Evolutionary conservation across 2,113 vertebrate species (phyloP), one percentile per base, ranked within the genome.

Genomic region (Plestiodon gilberti): DNA sequence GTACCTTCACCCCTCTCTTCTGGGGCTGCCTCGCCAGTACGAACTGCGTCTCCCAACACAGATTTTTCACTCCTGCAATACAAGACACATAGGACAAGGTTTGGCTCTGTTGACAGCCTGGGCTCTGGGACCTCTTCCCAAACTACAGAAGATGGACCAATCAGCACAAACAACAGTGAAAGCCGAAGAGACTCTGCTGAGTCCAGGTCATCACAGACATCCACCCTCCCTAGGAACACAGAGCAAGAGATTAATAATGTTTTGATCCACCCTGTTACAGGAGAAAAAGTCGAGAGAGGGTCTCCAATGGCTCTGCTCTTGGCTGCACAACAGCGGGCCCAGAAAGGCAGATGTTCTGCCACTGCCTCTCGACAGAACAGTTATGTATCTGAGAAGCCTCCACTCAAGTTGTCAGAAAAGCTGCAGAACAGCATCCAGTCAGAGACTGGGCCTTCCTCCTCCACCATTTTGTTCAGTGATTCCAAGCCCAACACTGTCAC

Each of bases 271-370:
- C 97, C 92, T 0, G 95, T 95, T 86, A 94, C 93, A 0, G 93
- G 94, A 74, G 97, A 96, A 87, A 92, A 91, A 3, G 94, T 96
- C 86, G 96, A 96, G 61, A 79, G 17, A 3, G 96, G 97, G 0
- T 99, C 99, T 23, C 98, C 98, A 0, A 95, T 99, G 93, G 97
- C 98, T 4, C 97, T 99, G 84, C 96, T 99, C 35, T 94, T 97
- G 89, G 98, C 98, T 0, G 98, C 98, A 77, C 97, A 98, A 89
- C 96, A 98, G 94, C 96, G 98, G 6, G 98, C 98, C 0, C 97
- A 97, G 90, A 96, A 97, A 9, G 96, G 93, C 81, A 92, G 7
- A 33, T 88, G n/a, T 13, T 80, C 67, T 92, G 4, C 89, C 94
- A 87, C 92, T 90, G 3, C 90, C 94, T 90, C 93, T 89, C 84